phyloP scores from a whole-genome alignment of 2,113 vertebrate species.

The Echinops telfairi region DNA sequence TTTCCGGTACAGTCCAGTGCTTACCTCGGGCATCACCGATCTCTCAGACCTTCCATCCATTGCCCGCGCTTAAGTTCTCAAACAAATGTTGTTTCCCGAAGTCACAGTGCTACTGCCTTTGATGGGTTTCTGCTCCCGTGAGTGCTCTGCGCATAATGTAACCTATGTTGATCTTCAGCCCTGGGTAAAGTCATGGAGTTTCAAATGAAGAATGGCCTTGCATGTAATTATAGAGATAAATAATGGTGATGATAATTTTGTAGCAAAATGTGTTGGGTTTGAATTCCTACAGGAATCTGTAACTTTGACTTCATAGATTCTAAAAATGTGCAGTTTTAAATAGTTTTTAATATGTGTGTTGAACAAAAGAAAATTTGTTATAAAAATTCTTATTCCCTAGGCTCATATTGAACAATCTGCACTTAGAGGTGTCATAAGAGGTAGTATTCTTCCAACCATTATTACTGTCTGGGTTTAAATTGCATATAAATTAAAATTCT shows the following conservation, averaged over 20 bases:
- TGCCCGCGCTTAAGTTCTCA: neutral
- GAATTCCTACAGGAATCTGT: fast-evolving
- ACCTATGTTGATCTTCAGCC: no score
- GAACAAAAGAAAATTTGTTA: neutral
- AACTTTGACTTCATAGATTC: neutral
- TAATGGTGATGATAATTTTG: fast-evolving
- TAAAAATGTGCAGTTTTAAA: neutral
- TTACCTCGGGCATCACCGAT: fast-evolving
- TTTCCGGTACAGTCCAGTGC: neutral
- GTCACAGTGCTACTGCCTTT: neutral
- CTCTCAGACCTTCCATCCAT: neutral
- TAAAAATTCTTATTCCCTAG: neutral
- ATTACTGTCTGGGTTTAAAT: neutral
- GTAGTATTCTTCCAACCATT: neutral
- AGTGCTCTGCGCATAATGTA: neutral
- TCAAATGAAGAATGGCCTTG: neutral
- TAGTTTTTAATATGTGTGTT: neutral
- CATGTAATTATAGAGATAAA: fast-evolving
- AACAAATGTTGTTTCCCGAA: neutral
- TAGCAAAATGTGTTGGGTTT: fast-evolving
- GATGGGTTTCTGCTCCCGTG: neutral
- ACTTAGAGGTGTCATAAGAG: neutral
- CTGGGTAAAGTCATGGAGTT: no score
- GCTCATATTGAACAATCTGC: neutral
- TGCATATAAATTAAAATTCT: neutral